Evolutionary conservation across 2,113 vertebrate genomes (phyloP), one percentile per base, ranked within the genome.

Genomic region (Acrocephalus arundinaceus): DNA sequence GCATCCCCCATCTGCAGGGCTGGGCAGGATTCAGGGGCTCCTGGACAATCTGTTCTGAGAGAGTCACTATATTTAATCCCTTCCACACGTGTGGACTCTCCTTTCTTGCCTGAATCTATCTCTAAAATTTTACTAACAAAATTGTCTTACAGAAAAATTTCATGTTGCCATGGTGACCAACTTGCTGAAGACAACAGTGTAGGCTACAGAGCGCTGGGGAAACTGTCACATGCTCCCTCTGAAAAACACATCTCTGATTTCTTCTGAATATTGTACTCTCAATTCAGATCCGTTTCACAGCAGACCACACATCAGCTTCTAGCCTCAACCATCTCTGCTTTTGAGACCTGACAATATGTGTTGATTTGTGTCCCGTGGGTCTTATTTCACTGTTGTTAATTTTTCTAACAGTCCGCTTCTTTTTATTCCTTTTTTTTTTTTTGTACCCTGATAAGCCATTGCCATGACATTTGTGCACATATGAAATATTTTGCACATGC

Each of bases 111-210:
- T 1, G 20, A 71, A 52, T 73, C 20, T 10, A 5, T 18, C 31
- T 31, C 41, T 71, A 14, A 55, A 73, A 63, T 90, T 73, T 90
- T 49, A 48, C 48, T 28, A 35, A 91, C 35, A 59, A 68, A 86
- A 71, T 11, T 17, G 33, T 43, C 43, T 79, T 37, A 25, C 15
- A 65, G 82, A 51, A 85, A 71, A 79, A 88, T 45, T n/a, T 90
- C 62, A n/a, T 33, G 90, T 96, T 94, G 67, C 82, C 75, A 93
- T 93, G 72, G 94, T 61, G 88, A 96, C 80, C 58, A 91, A 46
- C 63, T 78, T 57, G 43, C 92, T 78, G 87, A 80, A 93, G 88
- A 59, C 27, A 52, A 49, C 58, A 2, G 55, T 23, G 61, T 75
- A 35, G 81, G 83, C 86, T 87, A 41, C 68, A 21, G 81, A 73